These are phyloP conservation scores for Galemys pyrenaicus DNA, from an alignment of 2,113 vertebrate species.

Conservation along the genomic window DNA sequence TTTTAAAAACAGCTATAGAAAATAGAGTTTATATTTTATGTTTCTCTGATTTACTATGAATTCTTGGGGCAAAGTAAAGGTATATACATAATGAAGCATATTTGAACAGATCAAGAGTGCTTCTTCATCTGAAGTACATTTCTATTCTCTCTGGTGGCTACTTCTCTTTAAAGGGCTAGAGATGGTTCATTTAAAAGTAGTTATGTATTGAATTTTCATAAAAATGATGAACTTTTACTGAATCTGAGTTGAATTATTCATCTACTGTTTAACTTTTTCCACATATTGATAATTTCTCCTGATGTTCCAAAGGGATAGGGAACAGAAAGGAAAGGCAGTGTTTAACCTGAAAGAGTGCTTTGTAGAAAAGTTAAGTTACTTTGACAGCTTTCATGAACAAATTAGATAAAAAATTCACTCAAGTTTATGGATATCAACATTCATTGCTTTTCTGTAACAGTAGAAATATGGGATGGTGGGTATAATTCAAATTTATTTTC, in stretches of 20 bases:
- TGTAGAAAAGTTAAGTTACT: background rate
- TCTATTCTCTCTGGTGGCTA: constrained; percentile 61
- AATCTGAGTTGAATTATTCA: constrained; percentile 71
- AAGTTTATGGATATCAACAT: constrained; percentile 59
- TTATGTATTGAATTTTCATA: constrained; percentile 69
- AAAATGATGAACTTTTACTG: constrained; percentile 63
- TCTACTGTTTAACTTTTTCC: constrained; percentile 37
- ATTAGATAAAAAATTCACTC: constrained; percentile 59
- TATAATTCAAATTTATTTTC: constrained; percentile 71
- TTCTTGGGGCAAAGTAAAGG: constrained; percentile 37
- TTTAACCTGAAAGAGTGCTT: background rate
- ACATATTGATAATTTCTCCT: constrained; percentile 57
- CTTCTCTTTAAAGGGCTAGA: constrained; percentile 59
- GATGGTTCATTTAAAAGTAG: constrained; percentile 70
- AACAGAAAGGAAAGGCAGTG: background rate
- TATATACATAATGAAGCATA: constrained; percentile 24
- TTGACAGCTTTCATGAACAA: constrained; percentile 36
- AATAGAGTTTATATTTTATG: background rate
- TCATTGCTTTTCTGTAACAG: constrained; percentile 51
- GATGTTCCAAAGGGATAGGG: background rate
- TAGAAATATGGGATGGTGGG: constrained; percentile 50
- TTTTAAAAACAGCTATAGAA: background rate
- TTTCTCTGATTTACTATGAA: constrained; percentile 29
- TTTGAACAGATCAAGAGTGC: constrained; percentile 52
- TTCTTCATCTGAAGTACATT: constrained; percentile 68